phyloP scores from a whole-genome alignment of 2,888 invertebrate species.

The Drosophila emarginata region DNA sequence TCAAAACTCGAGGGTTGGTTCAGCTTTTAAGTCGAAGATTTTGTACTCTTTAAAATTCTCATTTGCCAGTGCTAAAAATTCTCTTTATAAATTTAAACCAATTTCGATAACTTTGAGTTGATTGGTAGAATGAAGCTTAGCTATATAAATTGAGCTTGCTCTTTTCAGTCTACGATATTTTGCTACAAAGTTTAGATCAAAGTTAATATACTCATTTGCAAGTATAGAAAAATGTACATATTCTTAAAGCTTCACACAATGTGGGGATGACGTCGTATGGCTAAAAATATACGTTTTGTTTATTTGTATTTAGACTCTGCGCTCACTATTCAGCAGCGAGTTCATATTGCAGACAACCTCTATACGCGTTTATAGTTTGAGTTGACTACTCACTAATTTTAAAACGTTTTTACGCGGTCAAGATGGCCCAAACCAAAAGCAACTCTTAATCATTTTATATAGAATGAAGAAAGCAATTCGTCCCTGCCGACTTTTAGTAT shows the following conservation, averaged over 20 bases:
- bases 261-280: slow-evolving; percentile 68
- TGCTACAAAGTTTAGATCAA: slow-evolving; percentile 5
- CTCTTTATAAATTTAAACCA: too few species aligned
- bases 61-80: too few species aligned
- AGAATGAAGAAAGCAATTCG: too few species aligned
- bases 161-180: slow-evolving; percentile 28
- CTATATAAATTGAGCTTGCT: too few species aligned
- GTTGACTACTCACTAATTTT: slow-evolving; percentile 51
- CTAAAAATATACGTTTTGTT: slow-evolving; percentile 66
- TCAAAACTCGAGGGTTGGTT: slow-evolving; percentile 22
- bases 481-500: too few species aligned
- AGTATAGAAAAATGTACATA: neutral
- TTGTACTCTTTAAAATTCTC: too few species aligned
- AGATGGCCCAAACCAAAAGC: slow-evolving; percentile 49
- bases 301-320: slow-evolving; percentile 65
- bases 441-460: slow-evolving; percentile 29
- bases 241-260: slow-evolving; percentile 56
- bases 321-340: slow-evolving; percentile 60
- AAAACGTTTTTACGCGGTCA: slow-evolving; percentile 27
- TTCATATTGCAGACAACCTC: slow-evolving; percentile 37
- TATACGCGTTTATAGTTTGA: slow-evolving; percentile 25
- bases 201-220: neutral
- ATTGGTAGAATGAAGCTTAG: too few species aligned
- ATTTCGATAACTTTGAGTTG: too few species aligned
- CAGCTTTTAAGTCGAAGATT: too few species aligned